Percentiles rank a stretch among this genome's conserved stretches.
Evolutionary conservation across 2,113 vertebrate genomes (phyloP).

Genomic region (Nerophis ophidion): DNA sequence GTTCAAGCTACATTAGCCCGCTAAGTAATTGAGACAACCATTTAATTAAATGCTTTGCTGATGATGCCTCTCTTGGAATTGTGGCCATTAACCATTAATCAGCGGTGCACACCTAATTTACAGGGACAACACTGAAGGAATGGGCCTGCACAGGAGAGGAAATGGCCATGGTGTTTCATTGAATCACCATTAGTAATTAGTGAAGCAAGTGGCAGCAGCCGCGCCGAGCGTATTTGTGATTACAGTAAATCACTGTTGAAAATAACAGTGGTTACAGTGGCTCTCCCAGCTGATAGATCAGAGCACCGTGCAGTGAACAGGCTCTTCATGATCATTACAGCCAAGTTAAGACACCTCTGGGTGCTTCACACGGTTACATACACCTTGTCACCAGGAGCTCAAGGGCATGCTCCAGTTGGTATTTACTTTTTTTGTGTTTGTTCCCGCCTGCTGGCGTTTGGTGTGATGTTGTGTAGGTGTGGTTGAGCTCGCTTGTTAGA

Average conservation of each 20-base stretch:
- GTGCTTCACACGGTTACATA: conserved; percentile 45
- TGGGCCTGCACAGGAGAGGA: conserved; percentile 40
- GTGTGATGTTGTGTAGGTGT: conserved; percentile 68
- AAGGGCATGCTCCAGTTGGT: conserved; percentile 44
- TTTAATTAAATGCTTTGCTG: conserved; percentile 68
- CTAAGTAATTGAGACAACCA: conserved; percentile 67
- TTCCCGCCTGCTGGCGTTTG: conserved; percentile 55
- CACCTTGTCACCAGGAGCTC: conserved; percentile 49
- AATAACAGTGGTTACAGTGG: conserved; percentile 26
- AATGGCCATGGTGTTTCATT: conserved; percentile 53
- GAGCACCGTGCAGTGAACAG: conserved; percentile 17
- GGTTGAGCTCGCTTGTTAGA: conserved; percentile 43
- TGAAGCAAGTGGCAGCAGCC: conserved; percentile 31
- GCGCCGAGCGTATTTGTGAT: conserved; percentile 35
- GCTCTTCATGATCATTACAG: conserved; percentile 38
- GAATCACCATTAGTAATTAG: conserved; percentile 68
- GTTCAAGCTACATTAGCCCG: conserved; percentile 62
- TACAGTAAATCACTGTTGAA: conserved; percentile 31
- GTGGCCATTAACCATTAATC: conserved; percentile 68
- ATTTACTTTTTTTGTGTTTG: conserved; percentile 65
- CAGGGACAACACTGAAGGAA: conserved; percentile 62
- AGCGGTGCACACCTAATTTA: conserved; percentile 66
- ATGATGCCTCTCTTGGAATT: conserved; percentile 58
- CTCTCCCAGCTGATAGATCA: conserved; percentile 47
- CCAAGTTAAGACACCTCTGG: conserved; percentile 37